These are phyloP conservation scores for Meandrina meandrites DNA, from an alignment of 92 coral and sea anemone genomes.

Conservation along the genomic window DNA sequence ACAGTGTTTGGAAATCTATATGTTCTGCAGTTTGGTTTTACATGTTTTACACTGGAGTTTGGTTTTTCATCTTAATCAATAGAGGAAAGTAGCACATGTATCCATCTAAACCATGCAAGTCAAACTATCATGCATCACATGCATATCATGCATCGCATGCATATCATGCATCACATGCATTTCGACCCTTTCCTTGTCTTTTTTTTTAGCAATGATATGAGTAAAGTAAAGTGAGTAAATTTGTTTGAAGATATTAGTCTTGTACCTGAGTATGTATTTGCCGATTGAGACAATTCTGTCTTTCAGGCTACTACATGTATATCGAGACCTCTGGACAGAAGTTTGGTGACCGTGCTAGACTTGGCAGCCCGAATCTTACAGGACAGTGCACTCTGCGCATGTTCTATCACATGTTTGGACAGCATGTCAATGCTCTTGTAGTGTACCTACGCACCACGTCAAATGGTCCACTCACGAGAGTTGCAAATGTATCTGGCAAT, in stretches of 20 bases:
- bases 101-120: not conserved
- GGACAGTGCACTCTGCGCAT: slow-evolving; percentile 90
- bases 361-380: slow-evolving; percentile 80
- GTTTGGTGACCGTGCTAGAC: slow-evolving; percentile 90
- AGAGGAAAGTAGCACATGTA: not conserved
- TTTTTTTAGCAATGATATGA: too few relatives aligned
- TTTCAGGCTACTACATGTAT: slow-evolving; percentile 86
- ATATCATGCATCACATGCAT: too few relatives aligned
- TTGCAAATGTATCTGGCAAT: slow-evolving; percentile 71
- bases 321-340: slow-evolving; percentile 75
- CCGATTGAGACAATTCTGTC: not conserved
- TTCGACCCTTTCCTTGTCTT: too few relatives aligned
- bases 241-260: not conserved
- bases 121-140: too few relatives aligned
- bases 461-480: slow-evolving; percentile 64
- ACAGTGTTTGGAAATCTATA: too few relatives aligned
- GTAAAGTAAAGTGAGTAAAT: not conserved
- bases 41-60: not conserved
- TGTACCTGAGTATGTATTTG: not conserved
- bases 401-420: slow-evolving; percentile 96
- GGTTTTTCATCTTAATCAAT: too few relatives aligned
- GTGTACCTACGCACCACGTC: slow-evolving; percentile 75
- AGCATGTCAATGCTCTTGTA: slow-evolving; percentile 76
- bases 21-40: too few relatives aligned
- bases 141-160: too few relatives aligned